phyloP scores from a whole-genome alignment of 2,888 invertebrate species.

The Doris montereyensis region DNA sequence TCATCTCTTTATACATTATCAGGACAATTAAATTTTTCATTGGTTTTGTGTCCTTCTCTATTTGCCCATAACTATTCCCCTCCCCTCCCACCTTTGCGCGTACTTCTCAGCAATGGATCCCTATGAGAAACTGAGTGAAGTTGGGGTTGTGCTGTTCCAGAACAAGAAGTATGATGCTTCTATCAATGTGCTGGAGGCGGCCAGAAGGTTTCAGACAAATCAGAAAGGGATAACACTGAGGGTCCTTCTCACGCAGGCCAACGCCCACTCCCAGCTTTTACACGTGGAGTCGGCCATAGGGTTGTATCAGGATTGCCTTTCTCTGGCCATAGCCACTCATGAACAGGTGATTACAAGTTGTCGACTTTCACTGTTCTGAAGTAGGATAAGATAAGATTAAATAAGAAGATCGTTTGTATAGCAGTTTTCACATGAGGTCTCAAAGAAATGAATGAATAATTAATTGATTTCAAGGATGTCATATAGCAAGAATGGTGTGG shows the following conservation, averaged over 20 bases:
- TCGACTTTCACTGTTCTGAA: not conserved
- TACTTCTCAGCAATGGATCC: conserved; percentile 70
- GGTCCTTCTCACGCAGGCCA: conserved; percentile 64
- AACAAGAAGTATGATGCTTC: conserved; percentile 59
- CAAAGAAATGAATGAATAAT: no score
- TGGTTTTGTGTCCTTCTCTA: no score
- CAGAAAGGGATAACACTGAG: conserved; percentile 69
- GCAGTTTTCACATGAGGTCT: no score
- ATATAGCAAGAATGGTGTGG: no score
- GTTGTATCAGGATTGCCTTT: conserved; percentile 66
- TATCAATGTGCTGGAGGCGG: conserved; percentile 62
- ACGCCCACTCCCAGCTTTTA: conserved; percentile 62
- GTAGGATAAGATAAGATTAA: no score
- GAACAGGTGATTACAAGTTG: conserved; percentile 47
- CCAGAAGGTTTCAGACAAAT: conserved; percentile 67
- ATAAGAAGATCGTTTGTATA: no score
- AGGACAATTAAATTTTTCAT: no score
- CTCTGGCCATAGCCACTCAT: conserved; percentile 66
- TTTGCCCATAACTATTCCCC: no score
- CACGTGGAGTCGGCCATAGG: conserved; percentile 62
- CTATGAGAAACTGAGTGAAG: conserved; percentile 68
- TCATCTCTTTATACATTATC: no score
- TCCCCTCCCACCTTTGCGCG: no score
- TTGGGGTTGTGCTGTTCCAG: conserved; percentile 66
- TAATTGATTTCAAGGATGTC: no score